Evolutionary conservation across 2,113 vertebrate genomes (phyloP), one percentile per base, ranked within the genome.

Genomic region (Lonchura striata): DNA sequence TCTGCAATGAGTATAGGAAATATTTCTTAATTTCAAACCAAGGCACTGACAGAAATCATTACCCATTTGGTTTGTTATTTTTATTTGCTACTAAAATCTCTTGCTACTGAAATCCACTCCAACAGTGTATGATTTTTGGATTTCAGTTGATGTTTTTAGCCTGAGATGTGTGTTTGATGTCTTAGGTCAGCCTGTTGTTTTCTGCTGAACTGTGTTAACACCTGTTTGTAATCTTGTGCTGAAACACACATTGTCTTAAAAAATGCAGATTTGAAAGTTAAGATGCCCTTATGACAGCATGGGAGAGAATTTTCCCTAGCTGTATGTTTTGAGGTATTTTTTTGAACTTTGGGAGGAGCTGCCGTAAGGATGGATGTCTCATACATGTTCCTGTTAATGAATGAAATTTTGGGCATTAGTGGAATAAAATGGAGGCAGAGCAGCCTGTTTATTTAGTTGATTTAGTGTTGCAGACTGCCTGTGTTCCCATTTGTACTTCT

Each of bases 361-460:
- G 20, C 74, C 91, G 1, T 65, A 14, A 76, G 72, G 71, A 30
- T 64, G 41, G 37, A 23, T 92, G 57, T 86, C 49, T 79, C 25
- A 6, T 27, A 10, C 46, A 15, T 54, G 42, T 22, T 39, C 22
- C 3, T 46, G 33, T 74, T 87, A 78, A 47, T 75, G 65, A 68
- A 46, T 86, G 28, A 90, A 86, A 57, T 90, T 96, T 90, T 68
- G 59, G 78, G 30, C 88, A 44, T 50, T 66, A 70, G 77, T 8
- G 3, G 56, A 92, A 76, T 94, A 85, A 89, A 91, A 90, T 92
- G 89, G 94, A 93, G 88, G 71, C 70, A 86, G 61, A 85, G 41
- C 70, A 85, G 66, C 27, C 24, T 69, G n/a, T 90, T 90, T 93
- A 75, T 95, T 77, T 93, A 88, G 70, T 90, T 91, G 83, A 72